Evolutionary conservation across 2,797 vertebrate species (phyloP).

Genomic region (Acropternis orthonyx): DNA sequence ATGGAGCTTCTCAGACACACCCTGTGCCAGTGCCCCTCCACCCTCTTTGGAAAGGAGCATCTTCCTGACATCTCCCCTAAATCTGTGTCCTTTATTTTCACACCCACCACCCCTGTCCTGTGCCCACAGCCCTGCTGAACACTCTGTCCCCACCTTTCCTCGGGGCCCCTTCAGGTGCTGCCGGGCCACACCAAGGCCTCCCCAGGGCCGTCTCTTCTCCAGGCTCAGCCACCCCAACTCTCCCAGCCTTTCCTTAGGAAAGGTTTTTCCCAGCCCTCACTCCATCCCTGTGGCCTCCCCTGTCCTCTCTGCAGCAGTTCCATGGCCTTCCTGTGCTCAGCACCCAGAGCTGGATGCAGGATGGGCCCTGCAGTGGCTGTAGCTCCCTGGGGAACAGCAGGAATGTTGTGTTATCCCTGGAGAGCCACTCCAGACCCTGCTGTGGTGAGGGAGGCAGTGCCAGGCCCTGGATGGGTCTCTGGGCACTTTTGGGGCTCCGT

Average conservation of each 20-base stretch:
- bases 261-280: neutral
- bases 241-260: neutral
- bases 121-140: no score
- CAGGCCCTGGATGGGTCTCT: neutral
- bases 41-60: neutral
- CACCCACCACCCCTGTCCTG: neutral
- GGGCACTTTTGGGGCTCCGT: neutral
- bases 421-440: accelerated
- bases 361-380: neutral
- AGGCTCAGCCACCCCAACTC: neutral
- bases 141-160: no score
- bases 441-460: neutral
- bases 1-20: neutral
- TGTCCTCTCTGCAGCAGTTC: neutral
- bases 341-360: neutral
- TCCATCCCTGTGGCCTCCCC: neutral
- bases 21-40: neutral
- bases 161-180: neutral
- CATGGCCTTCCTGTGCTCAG: neutral
- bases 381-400: neutral
- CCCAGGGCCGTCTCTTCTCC: neutral
- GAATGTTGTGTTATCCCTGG: neutral
- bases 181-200: accelerated
- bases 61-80: neutral
- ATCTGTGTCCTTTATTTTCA: neutral